phyloP scores from a whole-genome alignment of 2,113 vertebrate genomes.

The Naja naja region DNA sequence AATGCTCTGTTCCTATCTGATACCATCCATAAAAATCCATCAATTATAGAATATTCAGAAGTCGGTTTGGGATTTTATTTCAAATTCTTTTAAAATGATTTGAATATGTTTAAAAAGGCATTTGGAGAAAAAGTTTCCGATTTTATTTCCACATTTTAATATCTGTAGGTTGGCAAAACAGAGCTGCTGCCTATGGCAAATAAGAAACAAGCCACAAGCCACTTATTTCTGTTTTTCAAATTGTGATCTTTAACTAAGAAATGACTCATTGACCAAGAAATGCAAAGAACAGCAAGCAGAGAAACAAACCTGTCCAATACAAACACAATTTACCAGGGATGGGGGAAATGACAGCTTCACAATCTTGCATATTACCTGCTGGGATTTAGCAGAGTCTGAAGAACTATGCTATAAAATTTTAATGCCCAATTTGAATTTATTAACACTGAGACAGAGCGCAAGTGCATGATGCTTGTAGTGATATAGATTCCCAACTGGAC shows the following conservation, averaged over 20 bases:
- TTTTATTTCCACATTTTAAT: neutral
- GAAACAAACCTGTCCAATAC: neutral
- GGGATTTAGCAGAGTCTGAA: neutral
- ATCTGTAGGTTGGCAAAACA: neutral
- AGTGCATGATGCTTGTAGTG: fast-evolving
- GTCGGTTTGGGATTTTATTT: neutral
- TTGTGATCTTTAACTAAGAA: neutral
- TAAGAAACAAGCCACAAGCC: neutral
- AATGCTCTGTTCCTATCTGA: neutral
- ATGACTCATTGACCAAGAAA: fast-evolving
- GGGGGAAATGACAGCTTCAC: neutral
- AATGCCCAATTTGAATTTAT: neutral
- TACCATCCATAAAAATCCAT: neutral
- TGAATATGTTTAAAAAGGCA: neutral
- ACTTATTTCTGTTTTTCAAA: neutral
- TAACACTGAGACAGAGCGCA: neutral
- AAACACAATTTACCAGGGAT: fast-evolving
- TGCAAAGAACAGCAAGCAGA: neutral
- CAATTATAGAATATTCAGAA: neutral
- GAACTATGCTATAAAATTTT: neutral
- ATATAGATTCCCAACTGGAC: fast-evolving
- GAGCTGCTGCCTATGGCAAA: neutral
- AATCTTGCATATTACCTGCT: neutral
- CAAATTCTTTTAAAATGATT: neutral
- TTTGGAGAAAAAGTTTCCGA: neutral